Base-by-base conservation (phyloP, 2,797 vertebrate species). In the Carapus acus region DNA sequence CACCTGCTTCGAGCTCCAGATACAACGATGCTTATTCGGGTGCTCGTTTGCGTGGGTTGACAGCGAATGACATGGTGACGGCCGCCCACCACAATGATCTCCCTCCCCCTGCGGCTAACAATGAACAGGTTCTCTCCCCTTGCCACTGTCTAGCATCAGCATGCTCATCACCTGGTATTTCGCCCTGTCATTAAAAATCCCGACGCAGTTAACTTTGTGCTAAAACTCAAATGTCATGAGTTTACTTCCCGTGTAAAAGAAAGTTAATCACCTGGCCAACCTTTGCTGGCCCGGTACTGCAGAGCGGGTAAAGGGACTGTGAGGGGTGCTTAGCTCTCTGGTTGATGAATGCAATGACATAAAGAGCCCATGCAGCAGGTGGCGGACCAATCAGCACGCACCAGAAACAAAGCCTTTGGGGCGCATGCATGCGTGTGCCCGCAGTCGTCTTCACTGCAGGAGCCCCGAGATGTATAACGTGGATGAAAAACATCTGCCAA, bases 31-130 rank as follows among this genome's bases (percentile, higher is more conserved):
- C 62, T 43, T 69, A 65, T 65, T 61, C 12, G 65, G 38, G 37
- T 45, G 53, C 54, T 74, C 45, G 60, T 78, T 69, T 70, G 54
- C 59, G 71, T n/a, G n/a, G n/a, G n/a, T 67, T 67, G 77, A 82
- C 73, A 71, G 73, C 49, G 42, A 52, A 69, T 36, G 34, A 13
- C 18, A 19, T 12, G 38, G 8, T 19, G 24, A 9, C 24, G 24
- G 24, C 24, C 5, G 24, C 9, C 9, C 24, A 4, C 24, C 24
- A 4, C 24, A 4, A 5, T 9, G 5, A 5, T 27, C 24, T 40
- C 17, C 38, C 8, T 15, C 34, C 34, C 34, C 3, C 6, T 3
- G 13, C 6, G 7, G 4, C 34, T 15, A 13, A 15, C 13, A 36
- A 4, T 36, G 9, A n/a, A n/a, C n/a, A n/a, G n/a, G 1, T 34